These are phyloP conservation scores for Electrona antarctica DNA, from an alignment of 2,113 vertebrate genomes.

Conservation along the genomic window DNA sequence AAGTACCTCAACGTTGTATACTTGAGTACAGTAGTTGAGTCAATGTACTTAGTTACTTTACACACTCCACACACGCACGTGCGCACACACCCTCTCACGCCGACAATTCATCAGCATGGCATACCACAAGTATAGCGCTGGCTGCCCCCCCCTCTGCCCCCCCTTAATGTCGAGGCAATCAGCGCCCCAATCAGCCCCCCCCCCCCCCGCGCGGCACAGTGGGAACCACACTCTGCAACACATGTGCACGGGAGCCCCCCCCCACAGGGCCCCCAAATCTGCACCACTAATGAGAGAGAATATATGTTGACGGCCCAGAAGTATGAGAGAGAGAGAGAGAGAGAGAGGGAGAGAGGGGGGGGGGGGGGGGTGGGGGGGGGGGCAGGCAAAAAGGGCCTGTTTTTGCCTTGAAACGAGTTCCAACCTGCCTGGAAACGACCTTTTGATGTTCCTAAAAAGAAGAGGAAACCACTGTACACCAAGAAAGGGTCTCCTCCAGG, in stretches of 20 bases:
- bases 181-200: slow-evolving; percentile 55
- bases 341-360: too few relatives aligned
- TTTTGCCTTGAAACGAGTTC: slow-evolving; percentile 7
- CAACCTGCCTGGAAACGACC: slow-evolving; percentile 26
- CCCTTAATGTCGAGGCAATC: slow-evolving; percentile 57
- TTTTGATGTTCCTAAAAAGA: not conserved
- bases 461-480: not conserved
- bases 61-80: too few relatives aligned
- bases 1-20: too few relatives aligned
- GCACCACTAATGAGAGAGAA: slow-evolving; percentile 66
- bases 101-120: slow-evolving; percentile 47
- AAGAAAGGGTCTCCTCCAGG: too few relatives aligned
- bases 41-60: too few relatives aligned
- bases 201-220: slow-evolving; percentile 24
- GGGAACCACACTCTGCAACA: slow-evolving; percentile 48
- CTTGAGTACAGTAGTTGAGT: too few relatives aligned
- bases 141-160: too few relatives aligned
- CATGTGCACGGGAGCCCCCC: slow-evolving; percentile 52
- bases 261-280: slow-evolving; percentile 52
- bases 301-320: slow-evolving; percentile 48
- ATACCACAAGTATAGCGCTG: slow-evolving; percentile 48
- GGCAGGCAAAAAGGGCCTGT: not conserved
- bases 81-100: slow-evolving; percentile 11
- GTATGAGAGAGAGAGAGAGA: not conserved
- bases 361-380: too few relatives aligned